Conservation (phyloP, 1,140 invertebrate species). For the Pseudomyrmex sp. region DNA sequence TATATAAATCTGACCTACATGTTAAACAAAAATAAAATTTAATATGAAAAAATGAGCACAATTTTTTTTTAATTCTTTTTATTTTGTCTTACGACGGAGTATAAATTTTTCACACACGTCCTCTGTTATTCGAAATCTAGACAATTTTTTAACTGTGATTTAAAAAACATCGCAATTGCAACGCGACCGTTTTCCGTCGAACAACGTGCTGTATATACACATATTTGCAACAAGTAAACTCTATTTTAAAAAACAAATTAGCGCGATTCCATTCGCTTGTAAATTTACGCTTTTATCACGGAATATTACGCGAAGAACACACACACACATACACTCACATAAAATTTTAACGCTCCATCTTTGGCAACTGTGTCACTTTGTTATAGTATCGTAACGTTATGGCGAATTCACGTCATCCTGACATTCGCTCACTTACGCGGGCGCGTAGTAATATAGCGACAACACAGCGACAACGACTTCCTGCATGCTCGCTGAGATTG, state of each 20-base stretch:
- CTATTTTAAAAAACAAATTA: constrained; percentile 54
- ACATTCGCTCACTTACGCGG: background rate
- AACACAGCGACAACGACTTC: constrained; percentile 54
- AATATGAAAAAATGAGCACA: constrained; percentile 29
- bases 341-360: background rate
- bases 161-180: constrained; percentile 29
- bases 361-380: constrained; percentile 44
- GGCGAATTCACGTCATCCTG: constrained; percentile 18
- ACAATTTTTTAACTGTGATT: constrained; percentile 51
- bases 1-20: constrained; percentile 22
- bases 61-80: background rate
- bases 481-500: constrained; percentile 65
- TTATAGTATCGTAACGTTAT: constrained; percentile 56
- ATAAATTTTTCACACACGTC: background rate
- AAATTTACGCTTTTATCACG: constrained; percentile 49
- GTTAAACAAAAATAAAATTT: constrained; percentile 14
- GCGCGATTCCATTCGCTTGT: constrained; percentile 35
- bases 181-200: constrained; percentile 18
- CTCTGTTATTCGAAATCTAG: constrained; percentile 4
- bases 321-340: background rate
- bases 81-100: background rate
- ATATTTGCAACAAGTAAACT: constrained; percentile 23
- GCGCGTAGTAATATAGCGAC: constrained; percentile 38
- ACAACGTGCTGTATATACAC: background rate
- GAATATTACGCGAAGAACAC: constrained; percentile 33